Base-by-base conservation (phyloP, 1,140 invertebrate genomes). In the Apis florea region DNA sequence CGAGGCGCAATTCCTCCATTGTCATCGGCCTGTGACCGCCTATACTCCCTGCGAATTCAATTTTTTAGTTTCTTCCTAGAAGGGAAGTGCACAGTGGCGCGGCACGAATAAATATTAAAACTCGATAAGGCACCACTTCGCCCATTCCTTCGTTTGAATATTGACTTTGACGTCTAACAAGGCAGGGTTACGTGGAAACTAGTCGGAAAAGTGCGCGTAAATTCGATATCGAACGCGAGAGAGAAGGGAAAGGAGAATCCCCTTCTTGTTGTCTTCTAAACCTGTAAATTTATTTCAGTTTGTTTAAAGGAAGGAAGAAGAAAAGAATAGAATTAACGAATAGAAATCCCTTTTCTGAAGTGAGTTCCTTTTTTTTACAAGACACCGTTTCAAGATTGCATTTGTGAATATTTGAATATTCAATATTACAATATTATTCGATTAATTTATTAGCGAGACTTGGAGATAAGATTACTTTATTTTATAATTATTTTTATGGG, bases 81-180 rank as follows among this genome's bases (percentile, higher is more conserved):
- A 40, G 31, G 31, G 31, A 74, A 66, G 49, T 47, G 54, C 40
- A 26, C 31, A 47, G 71, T 47, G 66, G 54, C 68, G 49, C 63
- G 66, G 84, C 70, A 54, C 56, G 69, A 66, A 80, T 87, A 87
- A 87, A 86, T 86, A 87, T 83, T 86, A 84, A 86, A 79, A 86
- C 80, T 72, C 72, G 69, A 74, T 86, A 86, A 86, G 76, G 49
- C 72, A 19, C 59, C 69, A 66, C 81, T 85, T 47, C 78, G 54
- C 47, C 80, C 47, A 51, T 64, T 72, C 49, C 67, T 83, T n/a
- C 40, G 73, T 87, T 87, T 87, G 82, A 78, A 87, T 83, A 83
- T 86, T 78, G 31, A 59, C 71, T 74, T 86, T 70, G 84, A 86
- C 64, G 61, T 56, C 75, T 73, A 73, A 66, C 70, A 64, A 80